These are phyloP conservation scores for Tipula unca DNA, from an alignment of 2,888 invertebrate genomes.

Conservation along the genomic window DNA sequence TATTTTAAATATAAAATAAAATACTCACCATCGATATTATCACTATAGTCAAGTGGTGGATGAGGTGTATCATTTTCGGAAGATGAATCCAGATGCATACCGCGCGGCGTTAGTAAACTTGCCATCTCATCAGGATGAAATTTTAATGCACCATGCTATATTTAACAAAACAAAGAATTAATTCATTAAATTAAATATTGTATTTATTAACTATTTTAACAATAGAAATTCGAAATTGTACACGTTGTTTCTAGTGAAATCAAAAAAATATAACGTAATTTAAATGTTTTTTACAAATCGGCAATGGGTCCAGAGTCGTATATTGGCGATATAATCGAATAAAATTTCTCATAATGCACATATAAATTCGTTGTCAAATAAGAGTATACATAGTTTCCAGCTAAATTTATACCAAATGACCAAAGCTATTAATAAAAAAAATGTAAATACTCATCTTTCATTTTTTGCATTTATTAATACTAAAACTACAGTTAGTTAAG, in stretches of 20 bases:
- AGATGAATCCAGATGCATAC: conserved; percentile 43
- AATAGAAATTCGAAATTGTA: neutral
- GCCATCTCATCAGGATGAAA: conserved; percentile 52
- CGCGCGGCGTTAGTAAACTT: conserved; percentile 53
- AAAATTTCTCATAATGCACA: too few species aligned
- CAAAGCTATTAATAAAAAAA: too few species aligned
- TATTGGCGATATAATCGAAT: too few species aligned
- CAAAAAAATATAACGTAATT: neutral
- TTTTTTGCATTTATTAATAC: neutral
- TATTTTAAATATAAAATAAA: conserved; percentile 20
- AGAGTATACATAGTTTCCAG: too few species aligned
- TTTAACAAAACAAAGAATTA: neutral
- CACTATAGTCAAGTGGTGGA: conserved; percentile 59
- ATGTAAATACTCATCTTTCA: neutral
- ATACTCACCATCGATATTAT: conserved; percentile 67
- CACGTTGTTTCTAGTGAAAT: neutral
- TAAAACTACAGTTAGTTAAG: neutral
- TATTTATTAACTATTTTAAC: neutral
- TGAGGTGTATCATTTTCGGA: conserved; percentile 42
- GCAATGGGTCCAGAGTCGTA: too few species aligned
- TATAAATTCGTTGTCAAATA: too few species aligned
- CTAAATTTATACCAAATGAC: too few species aligned
- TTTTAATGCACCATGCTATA: conserved; percentile 32
- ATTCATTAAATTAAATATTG: neutral
- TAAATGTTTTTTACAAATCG: too few species aligned